These are phyloP conservation scores for Trematomus loennbergii DNA, from an alignment of 2,113 vertebrate species.

Conservation along the genomic window DNA sequence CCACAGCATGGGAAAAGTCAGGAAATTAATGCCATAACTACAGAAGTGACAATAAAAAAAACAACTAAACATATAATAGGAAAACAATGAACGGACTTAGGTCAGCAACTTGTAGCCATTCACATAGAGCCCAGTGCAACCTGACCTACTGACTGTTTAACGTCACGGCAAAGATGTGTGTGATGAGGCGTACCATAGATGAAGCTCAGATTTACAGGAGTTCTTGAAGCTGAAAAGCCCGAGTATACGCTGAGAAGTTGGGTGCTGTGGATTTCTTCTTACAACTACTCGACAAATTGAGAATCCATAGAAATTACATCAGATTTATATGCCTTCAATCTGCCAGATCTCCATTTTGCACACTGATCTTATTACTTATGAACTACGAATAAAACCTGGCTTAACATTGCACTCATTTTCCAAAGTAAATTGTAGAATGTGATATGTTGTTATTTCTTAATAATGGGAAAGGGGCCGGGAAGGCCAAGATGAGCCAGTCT, in stretches of 20 bases:
- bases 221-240: conserved; percentile 4
- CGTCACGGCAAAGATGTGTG: conserved; percentile 20
- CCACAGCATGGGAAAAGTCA: background rate
- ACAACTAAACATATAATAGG: background rate
- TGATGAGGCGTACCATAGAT: conserved; percentile 18
- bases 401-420: background rate
- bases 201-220: conserved; percentile 5
- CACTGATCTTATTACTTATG: conserved; percentile 5
- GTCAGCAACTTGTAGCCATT: conserved; percentile 16
- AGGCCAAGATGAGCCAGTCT: conserved; percentile 30
- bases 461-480: conserved; percentile 13
- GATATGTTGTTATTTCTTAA: conserved; percentile 31
- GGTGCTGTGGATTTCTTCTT: background rate
- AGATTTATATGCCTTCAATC: too few relatives aligned
- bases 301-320: background rate
- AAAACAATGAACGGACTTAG: background rate
- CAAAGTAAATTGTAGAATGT: background rate
- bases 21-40: background rate
- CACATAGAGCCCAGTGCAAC: background rate
- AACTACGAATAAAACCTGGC: background rate
- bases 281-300: background rate
- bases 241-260: background rate
- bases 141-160: conserved; percentile 32
- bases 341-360: background rate
- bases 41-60: background rate